Conservation (phyloP, 1,140 invertebrate genomes). For the Ctenoplectra terminalis region DNA sequence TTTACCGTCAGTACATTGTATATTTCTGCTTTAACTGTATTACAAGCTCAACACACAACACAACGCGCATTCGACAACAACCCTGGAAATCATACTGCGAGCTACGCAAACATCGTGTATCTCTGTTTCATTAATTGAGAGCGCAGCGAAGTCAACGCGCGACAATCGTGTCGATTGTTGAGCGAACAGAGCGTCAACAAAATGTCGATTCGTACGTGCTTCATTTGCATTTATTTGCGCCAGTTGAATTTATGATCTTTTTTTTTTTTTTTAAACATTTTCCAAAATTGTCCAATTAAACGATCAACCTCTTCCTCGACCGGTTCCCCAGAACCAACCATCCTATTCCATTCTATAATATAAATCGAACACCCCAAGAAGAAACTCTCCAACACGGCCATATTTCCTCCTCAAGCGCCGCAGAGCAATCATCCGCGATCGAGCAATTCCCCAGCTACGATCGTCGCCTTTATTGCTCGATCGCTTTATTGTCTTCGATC, state of each 20-base stretch:
- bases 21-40: background rate
- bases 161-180: conserved; percentile 3
- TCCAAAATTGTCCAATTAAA: background rate
- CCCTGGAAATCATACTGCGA: background rate
- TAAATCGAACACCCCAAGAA: background rate
- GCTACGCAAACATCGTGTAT: background rate
- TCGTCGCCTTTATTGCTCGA: background rate
- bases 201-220: background rate
- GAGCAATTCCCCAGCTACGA: background rate
- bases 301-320: background rate
- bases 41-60: background rate
- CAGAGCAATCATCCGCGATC: background rate
- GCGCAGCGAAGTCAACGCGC: background rate
- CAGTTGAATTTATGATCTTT: background rate
- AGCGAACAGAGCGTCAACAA: background rate
- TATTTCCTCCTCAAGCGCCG: background rate
- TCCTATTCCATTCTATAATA: background rate
- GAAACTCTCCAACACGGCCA: background rate
- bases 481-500: background rate
- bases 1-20: background rate
- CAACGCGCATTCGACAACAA: background rate
- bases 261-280: background rate
- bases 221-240: too few species aligned
- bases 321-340: background rate
- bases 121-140: conserved; percentile 14